These are phyloP conservation scores for Drosophila pandora DNA, from an alignment of 1,140 invertebrate genomes.

Conservation along the genomic window DNA sequence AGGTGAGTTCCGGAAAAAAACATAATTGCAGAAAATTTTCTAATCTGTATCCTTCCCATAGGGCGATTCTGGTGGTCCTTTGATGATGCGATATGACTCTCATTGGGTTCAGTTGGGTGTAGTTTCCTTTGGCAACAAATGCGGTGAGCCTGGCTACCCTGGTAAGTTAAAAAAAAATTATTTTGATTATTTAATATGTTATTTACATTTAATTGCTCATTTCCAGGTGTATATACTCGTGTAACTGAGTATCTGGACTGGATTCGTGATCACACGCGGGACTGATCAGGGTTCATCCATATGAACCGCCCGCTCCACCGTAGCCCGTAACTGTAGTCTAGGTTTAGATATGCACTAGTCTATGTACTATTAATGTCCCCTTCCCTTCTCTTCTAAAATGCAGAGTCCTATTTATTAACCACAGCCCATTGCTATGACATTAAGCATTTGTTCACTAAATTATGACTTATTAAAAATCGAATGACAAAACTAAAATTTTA, in stretches of 20 bases:
- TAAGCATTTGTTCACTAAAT: constrained; percentile 69
- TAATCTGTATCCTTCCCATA: constrained; percentile 5
- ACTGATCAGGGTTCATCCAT: constrained; percentile 38
- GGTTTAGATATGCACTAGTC: constrained; percentile 73
- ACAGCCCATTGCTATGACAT: constrained; percentile 22
- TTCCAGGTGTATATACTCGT: constrained; percentile 86
- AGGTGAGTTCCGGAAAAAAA: constrained; percentile 85
- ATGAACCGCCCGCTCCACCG: constrained; percentile 7
- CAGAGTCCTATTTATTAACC: constrained; percentile 65
- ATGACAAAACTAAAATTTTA: constrained; percentile 22
- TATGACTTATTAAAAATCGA: constrained; percentile 61
- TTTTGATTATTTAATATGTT: no score
- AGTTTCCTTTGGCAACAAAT: constrained; percentile 96
- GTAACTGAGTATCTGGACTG: constrained; percentile 82
- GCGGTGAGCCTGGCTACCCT: constrained; percentile 93
- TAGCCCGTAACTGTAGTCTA: constrained; percentile 65
- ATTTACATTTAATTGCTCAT: no score
- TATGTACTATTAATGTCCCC: constrained; percentile 72
- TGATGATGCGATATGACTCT: constrained; percentile 91
- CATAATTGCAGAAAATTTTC: fast-evolving
- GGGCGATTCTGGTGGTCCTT: constrained; percentile 89
- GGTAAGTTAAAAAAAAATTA: constrained; percentile 1
- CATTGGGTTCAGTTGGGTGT: constrained; percentile 94
- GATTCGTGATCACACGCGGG: constrained; percentile 81
- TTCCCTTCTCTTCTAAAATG: constrained; percentile 20